Base-by-base conservation (phyloP, 2,797 vertebrate species). In the Vultur gryphus region DNA sequence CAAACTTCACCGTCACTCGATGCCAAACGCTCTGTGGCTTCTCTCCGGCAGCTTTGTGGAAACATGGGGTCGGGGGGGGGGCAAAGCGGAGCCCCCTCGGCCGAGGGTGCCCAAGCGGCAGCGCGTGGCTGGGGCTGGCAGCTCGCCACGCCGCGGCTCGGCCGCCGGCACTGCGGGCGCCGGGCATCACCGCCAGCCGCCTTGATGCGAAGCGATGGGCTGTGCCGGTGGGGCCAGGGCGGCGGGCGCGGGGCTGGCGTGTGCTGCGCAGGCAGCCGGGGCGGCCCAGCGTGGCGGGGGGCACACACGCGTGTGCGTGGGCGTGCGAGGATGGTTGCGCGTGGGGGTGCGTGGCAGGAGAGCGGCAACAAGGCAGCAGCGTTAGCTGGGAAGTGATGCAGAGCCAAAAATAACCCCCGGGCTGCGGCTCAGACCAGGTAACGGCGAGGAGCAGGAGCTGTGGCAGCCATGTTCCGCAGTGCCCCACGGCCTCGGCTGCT, bases 321-420 rank as follows among this genome's bases (percentile, higher is more conserved):
- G 59, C 0, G 1, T 2, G 41, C 9, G 5, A 19, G 73, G 61
- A 11, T 6, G 31, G 28, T 8, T 7, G 4, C 1, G 59, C 12
- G 11, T 33, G 51, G 16, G 52, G 59, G 16, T 28, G 72, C 3
- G 2, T n/a, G 95, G 82, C 87, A 55, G 81, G 55, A 75, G 84
- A 41, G 86, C 1, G 13, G 79, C 26, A 6, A 6, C 1, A 24
- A 88, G 87, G 93, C 13, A 2, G 90, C 75, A 10, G 84, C n/a
- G 3, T 64, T 55, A 29, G 83, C 80, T 59, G 94, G 77, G 84
- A 55, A 90, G 77, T 72, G 91, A 89, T 93, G 91, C 95, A 95
- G 96, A 96, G 91, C 91, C 94, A 94, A 95, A 95, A 97, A 96
- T 93, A 96, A 92, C 73, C 90, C 96, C 92, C 29, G 1, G 48